phyloP scores from a whole-genome alignment of 2,113 vertebrate species.

The Charadrius vociferus region DNA sequence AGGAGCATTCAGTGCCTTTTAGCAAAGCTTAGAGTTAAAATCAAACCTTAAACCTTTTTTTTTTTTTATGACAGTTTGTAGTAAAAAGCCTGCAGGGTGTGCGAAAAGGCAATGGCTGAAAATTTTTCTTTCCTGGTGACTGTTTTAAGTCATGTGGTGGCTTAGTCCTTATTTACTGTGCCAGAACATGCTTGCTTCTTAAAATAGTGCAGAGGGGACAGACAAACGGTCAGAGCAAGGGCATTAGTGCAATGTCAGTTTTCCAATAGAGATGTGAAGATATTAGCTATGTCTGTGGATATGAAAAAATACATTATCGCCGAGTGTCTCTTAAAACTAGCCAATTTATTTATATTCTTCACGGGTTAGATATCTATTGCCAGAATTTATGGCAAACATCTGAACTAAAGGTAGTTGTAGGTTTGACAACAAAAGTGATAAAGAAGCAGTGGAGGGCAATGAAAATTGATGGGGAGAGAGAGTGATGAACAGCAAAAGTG shows the following conservation, averaged over 20 bases:
- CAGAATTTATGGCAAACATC: conserved; percentile 75
- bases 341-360: conserved; percentile 75
- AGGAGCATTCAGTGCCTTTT: neutral
- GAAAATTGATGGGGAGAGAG: conserved; percentile 76
- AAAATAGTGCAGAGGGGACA: conserved; percentile 27
- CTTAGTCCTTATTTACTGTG: neutral
- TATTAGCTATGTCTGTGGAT: conserved; percentile 67
- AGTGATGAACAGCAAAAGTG: conserved; percentile 71
- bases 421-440: conserved; percentile 80
- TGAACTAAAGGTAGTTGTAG: conserved; percentile 78
- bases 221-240: conserved; percentile 31
- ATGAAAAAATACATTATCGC: conserved; percentile 74
- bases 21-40: neutral
- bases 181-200: neutral
- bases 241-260: conserved; percentile 56
- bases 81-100: neutral
- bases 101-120: neutral
- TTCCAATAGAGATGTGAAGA: conserved; percentile 53
- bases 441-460: conserved; percentile 75
- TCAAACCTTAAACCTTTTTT: neutral
- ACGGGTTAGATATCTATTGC: conserved; percentile 59
- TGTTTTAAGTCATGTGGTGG: neutral
- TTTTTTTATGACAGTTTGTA: neutral
- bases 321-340: conserved; percentile 72
- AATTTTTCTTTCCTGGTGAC: neutral